Conservation (phyloP, 2,113 vertebrate genomes). For the Donacobius atricapilla region DNA sequence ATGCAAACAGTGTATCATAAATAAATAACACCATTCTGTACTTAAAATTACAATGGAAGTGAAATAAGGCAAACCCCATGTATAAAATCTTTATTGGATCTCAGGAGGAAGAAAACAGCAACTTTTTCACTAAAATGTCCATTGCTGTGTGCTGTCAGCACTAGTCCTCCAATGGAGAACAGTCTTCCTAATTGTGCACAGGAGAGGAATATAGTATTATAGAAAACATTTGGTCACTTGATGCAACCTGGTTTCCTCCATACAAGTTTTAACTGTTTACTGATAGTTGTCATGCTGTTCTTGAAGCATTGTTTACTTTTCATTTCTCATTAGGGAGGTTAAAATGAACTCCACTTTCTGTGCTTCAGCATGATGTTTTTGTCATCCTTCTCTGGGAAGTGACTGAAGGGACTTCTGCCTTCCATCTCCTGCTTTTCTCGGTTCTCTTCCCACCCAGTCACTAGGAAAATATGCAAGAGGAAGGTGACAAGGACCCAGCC, state of each 20-base stretch:
- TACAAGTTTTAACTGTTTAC: slow-evolving; percentile 43
- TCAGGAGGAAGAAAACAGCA: slow-evolving; percentile 40
- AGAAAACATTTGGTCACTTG: slow-evolving; percentile 55
- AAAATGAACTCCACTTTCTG: background rate
- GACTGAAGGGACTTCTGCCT: background rate
- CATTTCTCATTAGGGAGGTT: background rate
- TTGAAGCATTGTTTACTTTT: background rate
- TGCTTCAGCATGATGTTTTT: background rate
- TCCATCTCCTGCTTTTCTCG: background rate
- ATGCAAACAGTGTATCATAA: slow-evolving; percentile 33
- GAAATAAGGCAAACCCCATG: slow-evolving; percentile 19
- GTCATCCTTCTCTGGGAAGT: background rate
- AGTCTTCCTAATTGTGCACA: slow-evolving; percentile 1
- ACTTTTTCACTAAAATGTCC: slow-evolving; percentile 28
- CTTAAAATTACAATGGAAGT: background rate
- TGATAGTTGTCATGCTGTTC: background rate
- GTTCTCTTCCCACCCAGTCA: background rate
- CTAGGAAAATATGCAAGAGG: background rate
- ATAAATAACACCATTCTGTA: slow-evolving; percentile 14
- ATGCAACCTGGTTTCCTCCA: background rate
- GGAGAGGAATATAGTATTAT: slow-evolving; percentile 30
- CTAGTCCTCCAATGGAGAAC: background rate
- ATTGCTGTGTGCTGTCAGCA: slow-evolving; percentile 38
- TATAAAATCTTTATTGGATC: slow-evolving; percentile 39
- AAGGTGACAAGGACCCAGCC: background rate